Percentiles rank a stretch among this genome's conserved stretches.
phyloP scores from a whole-genome alignment of 1,140 invertebrate genomes.

The Drosophila lacertosa region DNA sequence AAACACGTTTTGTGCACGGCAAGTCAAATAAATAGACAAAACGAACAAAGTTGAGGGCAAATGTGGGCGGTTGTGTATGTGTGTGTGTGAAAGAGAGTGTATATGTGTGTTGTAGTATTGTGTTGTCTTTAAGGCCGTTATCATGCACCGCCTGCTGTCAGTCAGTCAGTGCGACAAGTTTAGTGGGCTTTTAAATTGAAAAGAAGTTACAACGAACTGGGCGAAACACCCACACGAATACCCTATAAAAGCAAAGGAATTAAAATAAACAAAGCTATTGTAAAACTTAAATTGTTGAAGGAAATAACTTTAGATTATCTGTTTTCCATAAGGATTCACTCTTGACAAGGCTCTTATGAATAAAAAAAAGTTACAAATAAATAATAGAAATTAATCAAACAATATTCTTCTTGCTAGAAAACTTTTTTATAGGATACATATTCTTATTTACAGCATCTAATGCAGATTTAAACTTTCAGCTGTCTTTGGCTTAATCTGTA shows the following conservation, averaged over 20 bases:
- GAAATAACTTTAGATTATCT: background rate
- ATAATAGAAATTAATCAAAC: too few relatives aligned
- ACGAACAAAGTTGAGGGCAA: slow-evolving; percentile 34
- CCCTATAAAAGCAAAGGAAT: slow-evolving; percentile 11
- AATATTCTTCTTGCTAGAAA: too few relatives aligned
- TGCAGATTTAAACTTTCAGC: too few relatives aligned
- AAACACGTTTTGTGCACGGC: slow-evolving; percentile 65
- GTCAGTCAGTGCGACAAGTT: slow-evolving; percentile 43
- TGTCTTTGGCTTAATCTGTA: too few relatives aligned
- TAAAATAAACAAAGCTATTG: slow-evolving; percentile 1
- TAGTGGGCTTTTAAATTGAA: slow-evolving; percentile 44
- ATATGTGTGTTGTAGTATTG: slow-evolving; percentile 17
- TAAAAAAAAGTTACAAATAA: too few relatives aligned
- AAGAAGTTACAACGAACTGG: slow-evolving; percentile 19
- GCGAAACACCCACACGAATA: slow-evolving; percentile 14
- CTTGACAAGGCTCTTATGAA: too few relatives aligned
- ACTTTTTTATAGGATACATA: too few relatives aligned
- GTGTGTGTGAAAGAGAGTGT: slow-evolving; percentile 14
- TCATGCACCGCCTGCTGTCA: slow-evolving; percentile 39
- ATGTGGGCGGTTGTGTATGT: slow-evolving; percentile 36
- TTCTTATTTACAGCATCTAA: too few relatives aligned
- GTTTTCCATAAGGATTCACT: too few relatives aligned
- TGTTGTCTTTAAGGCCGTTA: slow-evolving; percentile 62
- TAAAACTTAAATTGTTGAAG: too few relatives aligned
- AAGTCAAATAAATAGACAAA: slow-evolving; percentile 51